A percentile compares a stretch with the other conserved stretches of the same genome.
phyloP scores from a whole-genome alignment of 2,113 vertebrate genomes.

The Periophthalmodon schlosseri region DNA sequence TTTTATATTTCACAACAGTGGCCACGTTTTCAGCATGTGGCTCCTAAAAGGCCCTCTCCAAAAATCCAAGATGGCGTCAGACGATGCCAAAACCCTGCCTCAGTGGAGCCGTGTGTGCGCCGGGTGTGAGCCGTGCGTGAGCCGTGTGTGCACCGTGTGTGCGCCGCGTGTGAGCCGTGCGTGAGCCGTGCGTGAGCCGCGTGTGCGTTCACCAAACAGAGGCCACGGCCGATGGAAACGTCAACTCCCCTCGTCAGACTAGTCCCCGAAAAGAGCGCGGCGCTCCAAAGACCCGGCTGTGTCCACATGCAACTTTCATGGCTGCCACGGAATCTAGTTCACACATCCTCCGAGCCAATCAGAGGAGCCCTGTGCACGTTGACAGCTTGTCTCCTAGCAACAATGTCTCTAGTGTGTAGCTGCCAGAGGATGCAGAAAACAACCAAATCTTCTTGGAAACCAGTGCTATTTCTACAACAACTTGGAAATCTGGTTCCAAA shows the following conservation, averaged over 20 bases:
- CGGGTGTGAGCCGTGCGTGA: too few species aligned
- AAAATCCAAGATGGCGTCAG: conserved; percentile 9
- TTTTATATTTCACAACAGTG: conserved; percentile 4
- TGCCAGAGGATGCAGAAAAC: conserved; percentile 4
- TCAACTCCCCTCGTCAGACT: conserved; percentile 3
- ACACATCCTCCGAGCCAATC: not conserved
- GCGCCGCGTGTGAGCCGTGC: too few species aligned
- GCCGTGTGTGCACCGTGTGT: too few species aligned
- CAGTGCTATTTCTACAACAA: not conserved
- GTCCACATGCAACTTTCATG: conserved; percentile 15
- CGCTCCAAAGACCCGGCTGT: not conserved
- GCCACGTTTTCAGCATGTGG: not conserved
- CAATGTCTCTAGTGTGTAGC: not conserved
- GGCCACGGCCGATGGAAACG: not conserved
- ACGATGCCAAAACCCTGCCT: conserved; percentile 1
- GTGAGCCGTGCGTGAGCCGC: too few species aligned
- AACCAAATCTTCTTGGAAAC: conserved; percentile 1
- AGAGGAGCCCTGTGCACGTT: not conserved
- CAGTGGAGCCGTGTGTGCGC: not conserved
- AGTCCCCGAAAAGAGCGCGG: not conserved
- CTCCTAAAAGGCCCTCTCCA: not conserved
- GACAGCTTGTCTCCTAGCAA: conserved; percentile 2
- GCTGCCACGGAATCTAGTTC: conserved; percentile 5
- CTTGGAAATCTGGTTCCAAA: not conserved
- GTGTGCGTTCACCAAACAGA: not conserved